These are phyloP conservation scores for Abrostola triplasia DNA, from an alignment of 2,888 invertebrate genomes.

Conservation along the genomic window DNA sequence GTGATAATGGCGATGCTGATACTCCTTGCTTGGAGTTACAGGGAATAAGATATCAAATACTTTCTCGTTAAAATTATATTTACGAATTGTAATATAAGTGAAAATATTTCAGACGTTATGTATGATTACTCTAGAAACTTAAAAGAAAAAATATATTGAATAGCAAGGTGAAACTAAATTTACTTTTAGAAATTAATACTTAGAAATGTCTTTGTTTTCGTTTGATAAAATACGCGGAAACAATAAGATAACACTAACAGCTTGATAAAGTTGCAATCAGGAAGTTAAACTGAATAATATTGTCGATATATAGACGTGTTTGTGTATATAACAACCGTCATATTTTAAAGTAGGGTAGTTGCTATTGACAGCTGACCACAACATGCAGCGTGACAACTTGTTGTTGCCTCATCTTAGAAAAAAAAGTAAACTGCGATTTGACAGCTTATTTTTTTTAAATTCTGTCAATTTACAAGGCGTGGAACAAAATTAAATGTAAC, in stretches of 20 bases:
- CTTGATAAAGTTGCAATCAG: constrained; percentile 10
- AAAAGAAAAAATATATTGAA: not conserved
- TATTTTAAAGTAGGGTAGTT: constrained; percentile 19
- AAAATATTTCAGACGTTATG: too few species aligned
- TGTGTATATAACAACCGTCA: not conserved
- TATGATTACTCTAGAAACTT: too few species aligned
- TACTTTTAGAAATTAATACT: not conserved
- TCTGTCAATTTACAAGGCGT: too few species aligned
- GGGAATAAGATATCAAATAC: too few species aligned
- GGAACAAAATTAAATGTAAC: not conserved
- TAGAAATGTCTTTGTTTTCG: not conserved
- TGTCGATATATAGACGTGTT: not conserved
- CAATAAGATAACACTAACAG: not conserved
- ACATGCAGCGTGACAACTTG: not conserved
- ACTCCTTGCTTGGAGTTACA: too few species aligned
- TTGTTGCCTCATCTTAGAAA: not conserved
- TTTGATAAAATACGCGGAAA: not conserved
- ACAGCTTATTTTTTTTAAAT: not conserved
- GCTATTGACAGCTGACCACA: constrained; percentile 14
- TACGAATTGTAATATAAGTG: too few species aligned
- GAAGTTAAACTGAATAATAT: constrained; percentile 8
- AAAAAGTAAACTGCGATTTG: not conserved
- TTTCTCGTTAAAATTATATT: too few species aligned
- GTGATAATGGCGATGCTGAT: too few species aligned
- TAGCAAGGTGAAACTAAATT: not conserved